These are phyloP conservation scores for Calameuta filiformis DNA, from an alignment of 2,888 invertebrate species.

Conservation along the genomic window DNA sequence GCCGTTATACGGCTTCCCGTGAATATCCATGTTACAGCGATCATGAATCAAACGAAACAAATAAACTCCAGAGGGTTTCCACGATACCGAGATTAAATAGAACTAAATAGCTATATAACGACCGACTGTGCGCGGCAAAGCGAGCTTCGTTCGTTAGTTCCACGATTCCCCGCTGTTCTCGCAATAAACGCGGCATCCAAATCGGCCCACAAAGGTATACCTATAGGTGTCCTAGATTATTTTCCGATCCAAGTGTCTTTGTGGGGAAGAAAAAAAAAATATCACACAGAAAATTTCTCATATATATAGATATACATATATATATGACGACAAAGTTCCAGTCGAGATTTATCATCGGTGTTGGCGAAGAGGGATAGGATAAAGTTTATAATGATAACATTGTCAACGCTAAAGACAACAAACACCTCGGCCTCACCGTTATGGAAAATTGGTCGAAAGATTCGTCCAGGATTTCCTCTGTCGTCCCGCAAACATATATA, in stretches of 20 bases:
- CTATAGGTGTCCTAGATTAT: not conserved
- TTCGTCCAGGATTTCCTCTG: not conserved
- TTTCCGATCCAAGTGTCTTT: not conserved
- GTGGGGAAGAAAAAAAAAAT: not conserved
- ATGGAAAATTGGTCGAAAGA: not conserved
- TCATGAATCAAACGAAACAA: no score
- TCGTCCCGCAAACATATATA: not conserved
- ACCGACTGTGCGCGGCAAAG: no score
- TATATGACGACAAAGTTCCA: not conserved
- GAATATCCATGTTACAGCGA: no score
- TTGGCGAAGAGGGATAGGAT: not conserved
- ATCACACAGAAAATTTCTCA: not conserved
- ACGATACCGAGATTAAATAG: no score
- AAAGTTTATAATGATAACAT: not conserved
- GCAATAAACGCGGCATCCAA: no score
- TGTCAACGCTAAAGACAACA: not conserved
- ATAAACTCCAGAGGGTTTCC: no score
- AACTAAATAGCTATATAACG: no score
- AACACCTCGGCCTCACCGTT: not conserved
- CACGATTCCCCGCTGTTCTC: no score
- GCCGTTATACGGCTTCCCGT: no score
- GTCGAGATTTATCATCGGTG: not conserved
- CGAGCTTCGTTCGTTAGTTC: no score
- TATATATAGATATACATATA: not conserved
- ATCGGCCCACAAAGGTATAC: no score